Evolutionary conservation across 1,140 invertebrate genomes (phyloP).

Genomic region (Probaryconus sp.): DNA sequence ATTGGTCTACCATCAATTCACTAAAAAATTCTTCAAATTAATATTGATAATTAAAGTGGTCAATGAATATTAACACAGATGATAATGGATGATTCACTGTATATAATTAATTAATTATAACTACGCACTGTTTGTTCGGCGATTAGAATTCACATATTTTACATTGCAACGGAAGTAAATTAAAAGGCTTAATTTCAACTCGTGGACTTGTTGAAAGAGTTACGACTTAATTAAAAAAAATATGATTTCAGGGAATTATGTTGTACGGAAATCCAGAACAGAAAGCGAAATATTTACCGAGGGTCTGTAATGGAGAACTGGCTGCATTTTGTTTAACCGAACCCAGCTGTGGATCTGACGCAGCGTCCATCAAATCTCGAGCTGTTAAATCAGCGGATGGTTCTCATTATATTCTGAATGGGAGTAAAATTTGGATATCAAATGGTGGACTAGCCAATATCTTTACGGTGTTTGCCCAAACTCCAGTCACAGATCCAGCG

Average conservation of each 20-base stretch:
- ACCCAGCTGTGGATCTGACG: conserved; percentile 96
- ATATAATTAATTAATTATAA: too few relatives aligned
- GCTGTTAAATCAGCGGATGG: conserved; percentile 93
- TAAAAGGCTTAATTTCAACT: too few relatives aligned
- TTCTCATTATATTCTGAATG: conserved; percentile 96
- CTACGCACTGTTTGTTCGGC: too few relatives aligned
- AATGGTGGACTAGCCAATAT: conserved; percentile 99
- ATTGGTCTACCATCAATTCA: too few relatives aligned
- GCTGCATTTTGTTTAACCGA: conserved; percentile 99
- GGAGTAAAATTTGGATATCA: conserved; percentile 99
- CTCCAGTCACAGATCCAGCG: conserved; percentile 84
- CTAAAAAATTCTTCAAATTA: too few relatives aligned
- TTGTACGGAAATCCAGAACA: conserved; percentile 93
- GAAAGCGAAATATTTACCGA: conserved; percentile 94
- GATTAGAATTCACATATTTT: too few relatives aligned
- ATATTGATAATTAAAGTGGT: too few relatives aligned
- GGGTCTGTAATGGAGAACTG: conserved; percentile 89
- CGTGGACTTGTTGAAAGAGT: too few relatives aligned
- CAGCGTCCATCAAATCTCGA: conserved; percentile 87
- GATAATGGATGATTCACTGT: too few relatives aligned
- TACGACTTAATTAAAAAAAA: too few relatives aligned
- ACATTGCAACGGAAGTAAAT: too few relatives aligned
- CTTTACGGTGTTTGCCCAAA: conserved; percentile 99
- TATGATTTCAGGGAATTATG: conserved; percentile 89
- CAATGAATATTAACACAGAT: too few relatives aligned